Base-by-base conservation (phyloP, 2,888 invertebrate species). In the Meiosimyza platycephala region DNA sequence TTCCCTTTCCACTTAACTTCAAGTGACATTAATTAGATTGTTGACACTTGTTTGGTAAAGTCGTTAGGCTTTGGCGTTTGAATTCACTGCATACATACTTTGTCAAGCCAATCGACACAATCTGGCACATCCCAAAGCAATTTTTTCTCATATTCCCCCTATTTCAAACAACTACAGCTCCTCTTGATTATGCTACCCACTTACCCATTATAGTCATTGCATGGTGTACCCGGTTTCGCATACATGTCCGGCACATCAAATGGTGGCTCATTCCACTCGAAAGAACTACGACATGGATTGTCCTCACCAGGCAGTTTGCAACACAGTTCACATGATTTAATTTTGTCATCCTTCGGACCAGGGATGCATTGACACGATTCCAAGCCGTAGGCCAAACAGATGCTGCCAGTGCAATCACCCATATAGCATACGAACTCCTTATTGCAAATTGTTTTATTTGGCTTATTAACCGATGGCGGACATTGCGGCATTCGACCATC, bases 391-490 rank as follows among this genome's bases (percentile, higher is more conserved):
- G 96, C 96, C 79, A 97, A 90, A 89, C 99, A 99, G 84, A 99
- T 97, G n/a, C 98, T 98, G 1, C 97, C 98, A 0, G 97, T 97
- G 85, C 99, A 99, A 87, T 97, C 87, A 66, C 98, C 98, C 93
- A 95, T 95, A 83, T 95, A 96, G 87, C 99, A 99, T 72, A 99
- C 97, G 82, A 98, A 97, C 85, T 97, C 96, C 85, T 97, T 95
- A 86, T 98, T 98, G 88, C 99, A 99, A 75, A 97, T 93, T 5
- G 97, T 97, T 85, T 96, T 94, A 88, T 99, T 96, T 11, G 95
- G 93, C 87, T 97, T 97, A 88, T 96, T 95, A 54, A 93, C 90
- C 73, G 98, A 96, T 47, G 93, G 92, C 50, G 99, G 99, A 88
- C 99, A 99, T 82, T 93, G 92, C 6, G 98, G 94, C 74, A 94